Evolutionary conservation across 2,113 vertebrate genomes (phyloP), one percentile per base, ranked within the genome.

Genomic region (Austrofundulus limnaeus): DNA sequence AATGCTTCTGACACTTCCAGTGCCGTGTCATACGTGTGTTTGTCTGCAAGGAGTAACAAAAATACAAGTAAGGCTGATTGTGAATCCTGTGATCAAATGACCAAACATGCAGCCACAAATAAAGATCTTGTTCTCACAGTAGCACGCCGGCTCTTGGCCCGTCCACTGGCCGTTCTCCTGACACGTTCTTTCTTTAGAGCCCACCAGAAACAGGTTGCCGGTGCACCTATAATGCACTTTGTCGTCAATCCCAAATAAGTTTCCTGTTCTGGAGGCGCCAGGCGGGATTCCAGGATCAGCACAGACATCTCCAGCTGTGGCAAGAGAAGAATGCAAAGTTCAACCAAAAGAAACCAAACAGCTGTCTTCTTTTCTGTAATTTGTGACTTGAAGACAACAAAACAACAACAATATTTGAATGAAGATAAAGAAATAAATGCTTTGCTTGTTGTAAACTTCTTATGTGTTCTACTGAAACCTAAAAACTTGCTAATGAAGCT

Each of bases 271-370:
- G 7, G 43, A 53, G 28, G 83, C 34, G 0, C 92, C 92, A 6
- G 92, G 14, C 15, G 92, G 92, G 20, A 86, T 52, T 0, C 92
- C 92, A 10, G 92, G 92, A 64, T 93, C 90, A 38, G 84, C 45
- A 61, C 92, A 93, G 21, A 47, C 6, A 59, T 70, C 12, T 4
- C 66, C 85, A 8, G 77, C 91, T 92, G 84, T 58, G 28, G 43
- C 31, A 13, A 77, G 13, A 61, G n/a, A 24, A 21, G 57, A 42
- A 8, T 12, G 2, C 17, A 63, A 39, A 4, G 45, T 11, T 17
- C 10, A 34, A 34, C 31, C 31, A 34, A 34, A 34, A 34, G 31
- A 34, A 34, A 5, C 31, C 8, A 10, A 34, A 34, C 31, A 34
- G 31, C 1, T 8, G 25, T 28, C 25, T 28, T 28, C 25, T 28